A percentile compares a stretch with the other conserved stretches of the same genome.
phyloP scores from a whole-genome alignment of 2,797 vertebrate genomes.

The Lepilemur septentrionalis region DNA sequence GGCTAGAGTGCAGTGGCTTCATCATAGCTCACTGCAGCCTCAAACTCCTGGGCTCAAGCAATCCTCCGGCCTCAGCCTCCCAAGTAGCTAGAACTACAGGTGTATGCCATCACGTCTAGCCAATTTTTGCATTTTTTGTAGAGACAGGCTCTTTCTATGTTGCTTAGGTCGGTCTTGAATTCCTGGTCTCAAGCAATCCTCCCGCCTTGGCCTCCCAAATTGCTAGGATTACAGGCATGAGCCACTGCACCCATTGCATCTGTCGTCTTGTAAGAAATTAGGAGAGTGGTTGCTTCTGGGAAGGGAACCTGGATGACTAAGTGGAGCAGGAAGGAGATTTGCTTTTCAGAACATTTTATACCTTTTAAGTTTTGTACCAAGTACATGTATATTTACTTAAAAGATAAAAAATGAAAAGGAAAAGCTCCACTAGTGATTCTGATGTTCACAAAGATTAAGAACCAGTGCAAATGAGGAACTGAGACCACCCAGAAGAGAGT shows the following conservation, averaged over 20 bases:
- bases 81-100: too few relatives aligned
- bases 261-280: background rate
- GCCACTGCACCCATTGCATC: background rate
- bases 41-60: background rate
- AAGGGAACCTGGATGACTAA: background rate
- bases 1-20: background rate
- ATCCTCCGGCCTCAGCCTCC: background rate
- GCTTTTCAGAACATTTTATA: background rate
- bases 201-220: too few relatives aligned
- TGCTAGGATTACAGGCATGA: background rate
- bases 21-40: background rate
- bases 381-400: background rate
- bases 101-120: too few relatives aligned
- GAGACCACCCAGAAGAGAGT: background rate
- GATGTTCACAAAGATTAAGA: constrained; percentile 2
- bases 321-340: background rate
- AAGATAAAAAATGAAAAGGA: background rate
- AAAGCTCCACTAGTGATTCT: background rate
- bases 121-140: too few relatives aligned
- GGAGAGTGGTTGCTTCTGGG: background rate
- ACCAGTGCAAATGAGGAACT: background rate
- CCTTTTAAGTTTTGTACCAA: background rate
- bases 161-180: too few relatives aligned
- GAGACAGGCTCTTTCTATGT: too few relatives aligned
- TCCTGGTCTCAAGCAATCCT: too few relatives aligned